A percentile compares a stretch with the other conserved stretches of the same genome.
These are phyloP conservation scores for Diabrotica undecimpunctata DNA, from an alignment of 1,140 invertebrate genomes.

Conservation along the genomic window DNA sequence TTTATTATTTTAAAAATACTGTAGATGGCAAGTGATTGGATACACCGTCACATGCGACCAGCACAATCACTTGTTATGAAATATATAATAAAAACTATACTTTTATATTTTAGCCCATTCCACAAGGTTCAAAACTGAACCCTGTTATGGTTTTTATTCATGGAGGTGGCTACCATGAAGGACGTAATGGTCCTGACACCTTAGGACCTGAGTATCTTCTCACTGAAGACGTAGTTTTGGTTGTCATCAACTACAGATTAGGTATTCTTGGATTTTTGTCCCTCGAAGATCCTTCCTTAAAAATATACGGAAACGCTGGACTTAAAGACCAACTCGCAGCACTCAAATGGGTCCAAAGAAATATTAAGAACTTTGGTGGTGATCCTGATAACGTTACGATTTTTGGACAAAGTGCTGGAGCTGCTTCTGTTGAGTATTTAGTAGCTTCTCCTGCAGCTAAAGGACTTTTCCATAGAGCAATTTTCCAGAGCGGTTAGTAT, in stretches of 20 bases:
- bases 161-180: constrained; percentile 57
- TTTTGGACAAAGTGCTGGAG: constrained; percentile 54
- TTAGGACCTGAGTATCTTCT: constrained; percentile 62
- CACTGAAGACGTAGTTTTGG: constrained; percentile 52
- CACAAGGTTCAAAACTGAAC: constrained; percentile 11
- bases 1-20: too few species aligned
- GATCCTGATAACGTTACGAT: constrained; percentile 48
- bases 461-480: constrained; percentile 56
- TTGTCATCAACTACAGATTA: constrained; percentile 52
- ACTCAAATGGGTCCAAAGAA: constrained; percentile 56
- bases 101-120: background rate
- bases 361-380: constrained; percentile 53
- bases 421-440: constrained; percentile 40
- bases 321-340: constrained; percentile 59
- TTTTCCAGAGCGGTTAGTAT: constrained; percentile 56
- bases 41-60: too few species aligned
- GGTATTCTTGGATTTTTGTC: constrained; percentile 48
- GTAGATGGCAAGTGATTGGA: too few species aligned
- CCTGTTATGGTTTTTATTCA: constrained; percentile 66
- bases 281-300: constrained; percentile 44
- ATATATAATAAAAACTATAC: too few species aligned
- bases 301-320: constrained; percentile 59
- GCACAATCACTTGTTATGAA: too few species aligned
- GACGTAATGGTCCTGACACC: constrained; percentile 52
- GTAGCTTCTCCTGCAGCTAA: constrained; percentile 35